Conservation (phyloP, 2,113 vertebrate genomes). For the Corythornis madagascariensis region DNA sequence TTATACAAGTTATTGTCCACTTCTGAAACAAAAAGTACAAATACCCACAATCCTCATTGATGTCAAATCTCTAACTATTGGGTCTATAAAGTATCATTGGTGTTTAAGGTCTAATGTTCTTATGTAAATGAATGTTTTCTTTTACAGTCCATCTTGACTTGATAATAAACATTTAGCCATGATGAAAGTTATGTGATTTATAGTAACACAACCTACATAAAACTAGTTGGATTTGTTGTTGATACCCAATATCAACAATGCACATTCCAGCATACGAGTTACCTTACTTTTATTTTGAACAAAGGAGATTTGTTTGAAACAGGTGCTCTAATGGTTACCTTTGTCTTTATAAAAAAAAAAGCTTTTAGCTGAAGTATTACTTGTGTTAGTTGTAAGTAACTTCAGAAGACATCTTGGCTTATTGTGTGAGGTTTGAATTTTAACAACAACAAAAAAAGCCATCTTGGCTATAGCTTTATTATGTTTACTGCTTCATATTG, state of each 20-base stretch:
- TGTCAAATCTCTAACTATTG: not conserved
- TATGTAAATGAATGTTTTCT: not conserved
- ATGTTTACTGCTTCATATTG: not conserved
- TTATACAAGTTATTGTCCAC: not conserved
- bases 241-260: not conserved
- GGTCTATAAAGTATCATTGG: not conserved
- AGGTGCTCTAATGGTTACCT: constrained; percentile 40
- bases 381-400: not conserved
- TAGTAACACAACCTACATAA: constrained; percentile 6
- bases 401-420: constrained; percentile 6
- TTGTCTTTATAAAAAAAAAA: constrained; percentile 41
- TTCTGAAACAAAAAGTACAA: not conserved
- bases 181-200: not conserved
- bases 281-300: constrained; percentile 45
- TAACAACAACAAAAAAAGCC: not conserved
- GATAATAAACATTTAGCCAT: not conserved
- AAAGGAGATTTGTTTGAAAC: constrained; percentile 49
- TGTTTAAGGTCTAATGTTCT: not conserved
- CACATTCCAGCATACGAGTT: not conserved
- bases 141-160: not conserved
- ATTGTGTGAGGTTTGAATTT: not conserved
- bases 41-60: accelerated
- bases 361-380: constrained; percentile 42
- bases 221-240: constrained; percentile 33
- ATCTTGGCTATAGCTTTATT: not conserved